Evolutionary conservation across 2,888 invertebrate genomes (phyloP).

Genomic region (Parascotia fuliginaria): DNA sequence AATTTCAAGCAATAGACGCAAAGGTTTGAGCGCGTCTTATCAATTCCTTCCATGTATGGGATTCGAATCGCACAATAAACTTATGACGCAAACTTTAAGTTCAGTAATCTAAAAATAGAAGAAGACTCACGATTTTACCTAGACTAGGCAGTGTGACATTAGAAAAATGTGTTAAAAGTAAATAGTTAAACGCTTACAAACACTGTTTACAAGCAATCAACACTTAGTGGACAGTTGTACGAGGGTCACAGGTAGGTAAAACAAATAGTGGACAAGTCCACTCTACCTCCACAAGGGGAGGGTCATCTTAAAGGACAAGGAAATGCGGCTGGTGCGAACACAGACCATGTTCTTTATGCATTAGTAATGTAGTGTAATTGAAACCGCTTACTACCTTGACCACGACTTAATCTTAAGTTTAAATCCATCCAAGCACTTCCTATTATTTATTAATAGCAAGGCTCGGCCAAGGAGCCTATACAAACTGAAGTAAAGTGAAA

Average conservation of each 20-base stretch:
- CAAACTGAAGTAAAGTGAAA: constrained; percentile 32
- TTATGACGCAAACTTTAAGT: constrained; percentile 72
- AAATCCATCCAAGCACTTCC: constrained; percentile 42
- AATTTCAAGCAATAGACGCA: constrained; percentile 86
- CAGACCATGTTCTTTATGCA: constrained; percentile 79
- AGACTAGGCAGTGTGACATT: constrained; percentile 23
- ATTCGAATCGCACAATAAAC: constrained; percentile 79
- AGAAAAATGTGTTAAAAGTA: constrained; percentile 44
- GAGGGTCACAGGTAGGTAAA: constrained; percentile 80
- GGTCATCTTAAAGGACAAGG: constrained; percentile 79
- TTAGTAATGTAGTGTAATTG: constrained; percentile 81
- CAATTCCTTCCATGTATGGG: constrained; percentile 82
- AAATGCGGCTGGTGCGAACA: constrained; percentile 68
- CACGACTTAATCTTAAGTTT: constrained; percentile 65
- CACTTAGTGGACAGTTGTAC: constrained; percentile 80
- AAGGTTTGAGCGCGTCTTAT: constrained; percentile 85
- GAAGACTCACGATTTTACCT: constrained; percentile 15
- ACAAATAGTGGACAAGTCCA: constrained; percentile 79
- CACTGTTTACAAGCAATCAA: constrained; percentile 82
- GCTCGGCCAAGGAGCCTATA: constrained; percentile 2
- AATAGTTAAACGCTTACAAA: constrained; percentile 54
- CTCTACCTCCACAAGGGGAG: constrained; percentile 66
- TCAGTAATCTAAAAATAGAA: constrained; percentile 38
- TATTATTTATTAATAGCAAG: constrained; percentile 27
- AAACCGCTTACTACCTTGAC: constrained; percentile 73